Base-by-base conservation (phyloP, 2,888 invertebrate genomes). In the Lasioglossum vierecki region DNA sequence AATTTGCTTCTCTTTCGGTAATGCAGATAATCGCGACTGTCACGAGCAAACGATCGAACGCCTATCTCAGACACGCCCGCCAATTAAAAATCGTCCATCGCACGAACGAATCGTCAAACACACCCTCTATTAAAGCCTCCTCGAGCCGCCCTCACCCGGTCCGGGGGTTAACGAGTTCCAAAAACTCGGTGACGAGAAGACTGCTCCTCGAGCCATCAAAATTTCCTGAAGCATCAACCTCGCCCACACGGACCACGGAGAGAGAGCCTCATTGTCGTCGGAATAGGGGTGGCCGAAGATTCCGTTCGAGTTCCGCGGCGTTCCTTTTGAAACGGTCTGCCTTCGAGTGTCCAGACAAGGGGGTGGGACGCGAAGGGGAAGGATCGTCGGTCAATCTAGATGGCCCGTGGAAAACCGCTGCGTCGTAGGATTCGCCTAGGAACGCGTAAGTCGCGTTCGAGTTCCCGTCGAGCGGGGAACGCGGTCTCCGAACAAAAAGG, bases 401-500 rank as follows among this genome's bases (percentile, higher is more conserved):
- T 30, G 63, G 63, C 11, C 22, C 11, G 44, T 11, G 30, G 39
- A 26, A n/a, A 57, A 73, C 44, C 15, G 22, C 49, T 30, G 66
- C 53, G 73, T 74, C 68, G 68, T 74, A 60, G 30, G 73, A n/a
- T 72, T 76, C 78, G 9, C 46, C 26, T 73, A 1, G 26, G 18
- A 18, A 35, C 41, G 68, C 72, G 72, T 70, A 82, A 80, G 79
- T 73, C 79, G 71, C 49, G 74, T 80, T 70, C 46, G 76, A 83
- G 74, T 84, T 84, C 76, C 35, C 74, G 30, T 63, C 63, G 63
- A 63, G 30, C 30, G 63, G 26, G 26, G 30, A 13, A 26, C 26
- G 60, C 2, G 15, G 26, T 15, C 6, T 5, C 11, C 30, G 63
- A 30, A 30, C 63, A 30, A 63, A 15, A 26, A 15, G 30, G 63